These are phyloP conservation scores for Ecliptopera silaceata DNA, from an alignment of 2,888 invertebrate species.

Conservation along the genomic window DNA sequence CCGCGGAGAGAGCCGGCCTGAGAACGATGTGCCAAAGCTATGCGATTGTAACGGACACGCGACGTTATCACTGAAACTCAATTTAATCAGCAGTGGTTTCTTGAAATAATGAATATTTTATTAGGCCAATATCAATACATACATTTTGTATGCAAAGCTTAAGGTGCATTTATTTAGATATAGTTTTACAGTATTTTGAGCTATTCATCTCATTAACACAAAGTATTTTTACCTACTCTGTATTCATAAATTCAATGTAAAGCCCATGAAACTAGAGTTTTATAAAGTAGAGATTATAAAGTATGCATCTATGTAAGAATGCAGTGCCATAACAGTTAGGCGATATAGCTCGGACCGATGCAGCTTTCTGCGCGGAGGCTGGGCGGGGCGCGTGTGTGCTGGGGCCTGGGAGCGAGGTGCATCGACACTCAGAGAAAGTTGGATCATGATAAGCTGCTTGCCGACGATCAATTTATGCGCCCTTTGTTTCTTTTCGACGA, in stretches of 20 bases:
- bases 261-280: slow-evolving; percentile 9
- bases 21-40: slow-evolving; percentile 32
- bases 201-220: no score
- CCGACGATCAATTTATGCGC: slow-evolving; percentile 75
- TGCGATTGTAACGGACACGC: slow-evolving; percentile 30
- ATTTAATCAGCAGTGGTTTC: slow-evolving; percentile 22
- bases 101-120: slow-evolving; percentile 2
- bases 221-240: no score
- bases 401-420: slow-evolving; percentile 37
- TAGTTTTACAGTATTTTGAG: no score
- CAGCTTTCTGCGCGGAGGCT: slow-evolving; percentile 28
- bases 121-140: neutral
- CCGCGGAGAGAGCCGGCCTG: slow-evolving; percentile 33
- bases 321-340: slow-evolving; percentile 33
- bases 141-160: neutral
- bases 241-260: neutral
- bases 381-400: slow-evolving; percentile 43
- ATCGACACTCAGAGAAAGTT: slow-evolving; percentile 74
- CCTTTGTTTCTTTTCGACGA: slow-evolving; percentile 79
- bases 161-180: neutral
- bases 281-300: slow-evolving; percentile 1
- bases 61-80: slow-evolving; percentile 31
- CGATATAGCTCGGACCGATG: slow-evolving; percentile 32
- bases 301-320: slow-evolving; percentile 26
- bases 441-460: slow-evolving; percentile 74